phyloP scores from a whole-genome alignment of 2,113 vertebrate species.

The Herpailurus yagouaroundi region DNA sequence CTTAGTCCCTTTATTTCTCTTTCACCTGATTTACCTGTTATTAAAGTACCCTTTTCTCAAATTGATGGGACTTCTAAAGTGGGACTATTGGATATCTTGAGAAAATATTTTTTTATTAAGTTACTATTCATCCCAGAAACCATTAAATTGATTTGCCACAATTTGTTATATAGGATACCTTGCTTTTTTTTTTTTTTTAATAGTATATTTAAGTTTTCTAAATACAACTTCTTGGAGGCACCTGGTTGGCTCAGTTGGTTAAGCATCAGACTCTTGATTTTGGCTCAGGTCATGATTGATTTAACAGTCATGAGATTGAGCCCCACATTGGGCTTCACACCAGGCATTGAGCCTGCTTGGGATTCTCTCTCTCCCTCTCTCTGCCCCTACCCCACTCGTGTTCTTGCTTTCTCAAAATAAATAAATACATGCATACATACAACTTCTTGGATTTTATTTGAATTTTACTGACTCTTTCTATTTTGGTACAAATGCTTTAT shows the following conservation, averaged over 20 bases:
- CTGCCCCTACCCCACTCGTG: no score
- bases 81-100: not conserved
- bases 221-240: not conserved
- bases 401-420: no score
- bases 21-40: not conserved
- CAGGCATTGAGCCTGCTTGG: no score
- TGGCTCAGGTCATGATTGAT: no score
- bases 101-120: not conserved
- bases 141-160: not conserved
- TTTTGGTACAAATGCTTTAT: not conserved
- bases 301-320: no score
- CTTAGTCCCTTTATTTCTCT: not conserved
- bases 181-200: not conserved
- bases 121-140: not conserved
- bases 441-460: not conserved
- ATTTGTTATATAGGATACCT: not conserved
- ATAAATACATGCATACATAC: not conserved
- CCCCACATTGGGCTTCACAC: no score
- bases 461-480: not conserved
- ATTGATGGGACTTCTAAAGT: not conserved
- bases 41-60: not conserved
- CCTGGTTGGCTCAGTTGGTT: no score
- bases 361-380: no score
- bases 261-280: no score
- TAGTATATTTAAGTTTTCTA: not conserved